These are phyloP conservation scores for Heterotis niloticus DNA, from an alignment of 2,113 vertebrate genomes.

Conservation along the genomic window DNA sequence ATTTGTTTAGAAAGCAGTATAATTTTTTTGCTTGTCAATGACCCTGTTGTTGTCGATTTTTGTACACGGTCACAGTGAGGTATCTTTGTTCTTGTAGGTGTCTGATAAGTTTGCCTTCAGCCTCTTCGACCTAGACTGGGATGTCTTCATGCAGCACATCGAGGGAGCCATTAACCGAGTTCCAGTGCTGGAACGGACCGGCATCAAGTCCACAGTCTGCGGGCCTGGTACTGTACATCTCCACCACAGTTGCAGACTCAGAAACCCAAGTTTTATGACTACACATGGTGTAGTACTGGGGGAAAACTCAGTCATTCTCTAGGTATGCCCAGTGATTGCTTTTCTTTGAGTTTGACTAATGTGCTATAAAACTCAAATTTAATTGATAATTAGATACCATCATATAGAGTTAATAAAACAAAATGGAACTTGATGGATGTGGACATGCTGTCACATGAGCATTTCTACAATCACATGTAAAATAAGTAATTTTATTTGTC, in stretches of 20 bases:
- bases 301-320: no score
- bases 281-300: no score
- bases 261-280: neutral
- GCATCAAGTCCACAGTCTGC: conserved; percentile 93
- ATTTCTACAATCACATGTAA: no score
- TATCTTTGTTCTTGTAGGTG: conserved; percentile 61
- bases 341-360: no score
- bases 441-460: no score
- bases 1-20: neutral
- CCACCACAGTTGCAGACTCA: conserved; percentile 19
- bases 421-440: no score
- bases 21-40: neutral
- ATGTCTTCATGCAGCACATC: conserved; percentile 86
- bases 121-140: conserved; percentile 96
- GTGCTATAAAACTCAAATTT: no score
- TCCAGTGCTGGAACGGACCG: conserved; percentile 80
- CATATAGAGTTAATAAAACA: no score
- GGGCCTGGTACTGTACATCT: conserved; percentile 75
- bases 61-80: neutral
- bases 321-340: no score
- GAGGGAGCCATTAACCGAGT: conserved; percentile 86
- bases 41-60: neutral
- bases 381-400: no score
- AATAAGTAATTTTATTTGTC: neutral
- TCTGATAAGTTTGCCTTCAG: conserved; percentile 89